Conservation (phyloP, 1,140 invertebrate genomes). For the Myzus persicae region DNA sequence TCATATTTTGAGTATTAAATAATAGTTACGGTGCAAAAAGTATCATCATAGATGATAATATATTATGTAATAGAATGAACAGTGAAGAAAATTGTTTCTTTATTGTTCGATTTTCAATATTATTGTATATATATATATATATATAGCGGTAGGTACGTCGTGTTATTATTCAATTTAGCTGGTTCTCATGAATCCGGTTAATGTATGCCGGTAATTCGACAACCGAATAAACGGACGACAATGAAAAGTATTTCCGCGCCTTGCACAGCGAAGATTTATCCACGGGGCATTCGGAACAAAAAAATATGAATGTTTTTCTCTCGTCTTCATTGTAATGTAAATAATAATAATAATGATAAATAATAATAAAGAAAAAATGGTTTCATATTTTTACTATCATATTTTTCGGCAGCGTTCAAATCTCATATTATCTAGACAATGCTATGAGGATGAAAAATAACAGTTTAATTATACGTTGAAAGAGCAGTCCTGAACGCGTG, state of each 20-base stretch:
- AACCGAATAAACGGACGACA: constrained; percentile 32
- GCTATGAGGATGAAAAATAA: not conserved
- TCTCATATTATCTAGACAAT: not conserved
- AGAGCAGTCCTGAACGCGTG: not conserved
- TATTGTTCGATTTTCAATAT: not conserved
- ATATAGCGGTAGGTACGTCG: not conserved
- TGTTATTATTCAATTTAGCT: not conserved
- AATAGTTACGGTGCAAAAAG: not conserved
- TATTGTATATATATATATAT: not conserved
- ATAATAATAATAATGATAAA: not conserved
- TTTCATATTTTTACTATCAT: constrained; percentile 7
- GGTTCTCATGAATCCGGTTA: not conserved
- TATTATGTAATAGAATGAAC: not conserved
- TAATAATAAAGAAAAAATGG: not conserved
- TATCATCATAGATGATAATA: not conserved
- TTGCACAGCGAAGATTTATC: not conserved
- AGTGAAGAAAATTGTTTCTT: not conserved
- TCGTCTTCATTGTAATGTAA: constrained; percentile 31
- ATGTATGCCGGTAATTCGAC: not conserved
- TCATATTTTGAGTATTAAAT: not conserved
- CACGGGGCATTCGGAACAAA: constrained; percentile 6
- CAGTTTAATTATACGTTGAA: constrained; percentile 10
- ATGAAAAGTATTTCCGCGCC: not conserved
- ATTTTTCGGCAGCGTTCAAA: not conserved
- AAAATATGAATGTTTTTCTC: constrained; percentile 1